phyloP scores from a whole-genome alignment of 2,888 invertebrate genomes.

The Temnothorax rugatulus region DNA sequence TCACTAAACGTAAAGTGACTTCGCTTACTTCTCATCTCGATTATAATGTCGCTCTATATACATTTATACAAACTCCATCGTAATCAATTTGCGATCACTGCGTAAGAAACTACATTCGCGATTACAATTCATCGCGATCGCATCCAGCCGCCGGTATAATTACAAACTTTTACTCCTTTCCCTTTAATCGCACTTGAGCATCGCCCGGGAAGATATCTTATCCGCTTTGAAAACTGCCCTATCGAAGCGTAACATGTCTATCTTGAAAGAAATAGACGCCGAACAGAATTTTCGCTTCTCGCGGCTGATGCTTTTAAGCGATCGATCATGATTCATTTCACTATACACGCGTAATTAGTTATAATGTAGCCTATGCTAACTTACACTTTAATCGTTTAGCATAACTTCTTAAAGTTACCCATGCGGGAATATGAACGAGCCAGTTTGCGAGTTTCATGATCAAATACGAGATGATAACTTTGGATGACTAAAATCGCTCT shows the following conservation, averaged over 20 bases:
- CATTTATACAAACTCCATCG: slow-evolving; percentile 47
- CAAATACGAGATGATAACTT: neutral
- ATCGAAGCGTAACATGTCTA: neutral
- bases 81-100: slow-evolving; percentile 38
- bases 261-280: slow-evolving; percentile 15
- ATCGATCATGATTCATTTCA: slow-evolving; percentile 36
- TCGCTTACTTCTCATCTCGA: slow-evolving; percentile 22
- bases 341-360: slow-evolving; percentile 27
- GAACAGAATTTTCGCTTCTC: neutral
- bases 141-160: slow-evolving; percentile 19
- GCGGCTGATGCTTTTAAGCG: slow-evolving; percentile 39
- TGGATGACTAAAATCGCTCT: neutral
- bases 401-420: slow-evolving; percentile 34
- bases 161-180: slow-evolving; percentile 24
- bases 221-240: slow-evolving; percentile 4
- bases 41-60: slow-evolving; percentile 29
- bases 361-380: slow-evolving; percentile 30
- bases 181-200: slow-evolving; percentile 54
- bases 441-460: slow-evolving; percentile 21
- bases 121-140: slow-evolving; percentile 27
- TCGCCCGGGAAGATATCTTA: slow-evolving; percentile 14
- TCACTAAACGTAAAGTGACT: slow-evolving; percentile 28
- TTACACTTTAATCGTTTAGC: slow-evolving; percentile 35
- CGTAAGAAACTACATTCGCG: slow-evolving; percentile 48
- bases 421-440: slow-evolving; percentile 34